Evolutionary conservation across 2,888 invertebrate species (phyloP).

Genomic region (Drosophila antonietae): DNA sequence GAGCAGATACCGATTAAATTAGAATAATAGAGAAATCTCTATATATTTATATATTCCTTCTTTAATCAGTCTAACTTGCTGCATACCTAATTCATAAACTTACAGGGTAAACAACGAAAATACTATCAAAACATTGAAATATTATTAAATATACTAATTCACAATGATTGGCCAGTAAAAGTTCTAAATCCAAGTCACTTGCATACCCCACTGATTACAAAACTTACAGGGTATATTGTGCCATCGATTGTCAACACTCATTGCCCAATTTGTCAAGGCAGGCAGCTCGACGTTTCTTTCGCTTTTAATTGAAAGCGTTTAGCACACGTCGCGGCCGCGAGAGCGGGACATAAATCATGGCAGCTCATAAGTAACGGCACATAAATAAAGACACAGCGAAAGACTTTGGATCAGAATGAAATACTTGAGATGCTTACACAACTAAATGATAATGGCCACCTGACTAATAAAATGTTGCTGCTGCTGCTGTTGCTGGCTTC

Average conservation of each 20-base stretch:
- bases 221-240: conserved; percentile 12
- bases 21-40: too few species aligned
- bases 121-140: too few species aligned
- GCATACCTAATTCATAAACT: too few species aligned
- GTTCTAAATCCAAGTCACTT: too few species aligned
- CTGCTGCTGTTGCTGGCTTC: not conserved
- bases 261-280: conserved; percentile 59
- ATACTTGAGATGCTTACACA: conserved; percentile 33
- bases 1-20: not conserved
- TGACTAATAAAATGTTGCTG: conserved; percentile 18
- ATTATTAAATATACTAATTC: too few species aligned
- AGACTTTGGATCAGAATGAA: conserved; percentile 34
- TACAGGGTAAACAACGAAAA: too few species aligned
- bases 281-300: conserved; percentile 42
- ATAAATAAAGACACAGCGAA: conserved; percentile 73
- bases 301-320: conserved; percentile 79
- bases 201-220: not conserved
- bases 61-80: too few species aligned
- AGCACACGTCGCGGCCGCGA: conserved; percentile 64
- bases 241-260: conserved; percentile 59
- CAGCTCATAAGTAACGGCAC: conserved; percentile 77
- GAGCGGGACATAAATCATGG: conserved; percentile 70
- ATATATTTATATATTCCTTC: too few species aligned
- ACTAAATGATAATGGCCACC: conserved; percentile 36
- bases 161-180: too few species aligned